Evolutionary conservation across 2,888 invertebrate species (phyloP).

Genomic region (Drosophila glabriapex): DNA sequence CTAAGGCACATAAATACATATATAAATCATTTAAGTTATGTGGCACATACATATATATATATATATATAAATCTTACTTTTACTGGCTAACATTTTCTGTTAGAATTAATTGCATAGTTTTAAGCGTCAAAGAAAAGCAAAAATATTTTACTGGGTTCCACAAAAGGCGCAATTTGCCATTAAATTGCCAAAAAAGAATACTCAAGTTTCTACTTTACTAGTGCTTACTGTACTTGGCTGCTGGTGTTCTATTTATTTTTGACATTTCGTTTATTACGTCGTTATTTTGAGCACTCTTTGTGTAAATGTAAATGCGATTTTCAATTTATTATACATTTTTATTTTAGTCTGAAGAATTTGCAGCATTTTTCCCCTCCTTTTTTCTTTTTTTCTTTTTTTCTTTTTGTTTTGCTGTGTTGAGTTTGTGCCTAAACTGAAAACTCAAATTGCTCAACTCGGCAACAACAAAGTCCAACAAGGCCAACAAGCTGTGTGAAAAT

Average conservation of each 20-base stretch:
- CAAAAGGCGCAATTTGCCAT: background rate
- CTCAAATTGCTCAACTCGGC: slow-evolving; percentile 7
- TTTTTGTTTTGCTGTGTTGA: background rate
- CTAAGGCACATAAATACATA: slow-evolving; percentile 58
- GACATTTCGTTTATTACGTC: slow-evolving; percentile 73
- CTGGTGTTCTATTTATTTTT: slow-evolving; percentile 53
- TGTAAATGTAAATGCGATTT: slow-evolving; percentile 50
- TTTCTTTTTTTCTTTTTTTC: background rate
- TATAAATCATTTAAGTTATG: slow-evolving; percentile 1
- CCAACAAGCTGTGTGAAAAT: slow-evolving; percentile 18
- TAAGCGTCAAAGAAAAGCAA: slow-evolving; percentile 29
- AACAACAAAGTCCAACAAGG: slow-evolving; percentile 29
- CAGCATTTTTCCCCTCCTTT: slow-evolving; percentile 27
- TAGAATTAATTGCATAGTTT: slow-evolving; percentile 54
- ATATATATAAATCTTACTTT: slow-evolving; percentile 5
- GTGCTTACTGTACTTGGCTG: slow-evolving; percentile 28
- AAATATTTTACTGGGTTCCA: background rate
- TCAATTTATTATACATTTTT: slow-evolving; percentile 41
- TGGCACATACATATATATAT: background rate
- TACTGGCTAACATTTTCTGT: slow-evolving; percentile 18
- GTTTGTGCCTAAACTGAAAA: slow-evolving; percentile 11
- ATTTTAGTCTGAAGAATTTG: slow-evolving; percentile 58
- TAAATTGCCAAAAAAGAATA: background rate
- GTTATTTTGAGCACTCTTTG: slow-evolving; percentile 45
- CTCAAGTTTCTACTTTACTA: background rate